phyloP scores from a whole-genome alignment of 1,140 invertebrate species.

The Cryptotermes secundus region DNA sequence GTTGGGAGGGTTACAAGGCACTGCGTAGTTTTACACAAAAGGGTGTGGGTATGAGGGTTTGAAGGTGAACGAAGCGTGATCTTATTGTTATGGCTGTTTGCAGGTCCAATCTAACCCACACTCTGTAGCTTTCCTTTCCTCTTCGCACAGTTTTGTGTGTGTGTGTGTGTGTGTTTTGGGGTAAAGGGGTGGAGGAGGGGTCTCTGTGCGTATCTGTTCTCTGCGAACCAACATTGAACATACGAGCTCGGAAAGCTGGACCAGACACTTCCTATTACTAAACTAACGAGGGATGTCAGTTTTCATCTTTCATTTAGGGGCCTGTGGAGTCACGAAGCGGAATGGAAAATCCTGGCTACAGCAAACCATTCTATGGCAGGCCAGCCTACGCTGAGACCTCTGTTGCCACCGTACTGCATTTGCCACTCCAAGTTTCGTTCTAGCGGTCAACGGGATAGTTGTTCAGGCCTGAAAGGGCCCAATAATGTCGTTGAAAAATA shows the following conservation, averaged over 20 bases:
- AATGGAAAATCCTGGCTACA: neutral
- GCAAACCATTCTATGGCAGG: neutral
- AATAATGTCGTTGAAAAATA: too few relatives aligned
- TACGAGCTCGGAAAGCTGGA: neutral
- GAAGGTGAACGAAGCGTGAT: slow-evolving; percentile 17
- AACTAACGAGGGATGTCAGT: slow-evolving; percentile 18
- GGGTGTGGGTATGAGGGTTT: neutral
- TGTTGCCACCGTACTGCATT: too few relatives aligned
- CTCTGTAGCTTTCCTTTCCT: neutral
- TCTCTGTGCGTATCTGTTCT: too few relatives aligned
- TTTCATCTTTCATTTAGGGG: slow-evolving; percentile 16
- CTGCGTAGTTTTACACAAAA: neutral
- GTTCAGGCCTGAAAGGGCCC: too few relatives aligned
- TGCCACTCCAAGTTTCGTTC: too few relatives aligned
- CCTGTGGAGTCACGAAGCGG: neutral
- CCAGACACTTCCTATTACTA: slow-evolving; percentile 2
- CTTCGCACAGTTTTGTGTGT: neutral
- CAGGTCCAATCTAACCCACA: neutral
- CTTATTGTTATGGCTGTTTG: slow-evolving; percentile 12
- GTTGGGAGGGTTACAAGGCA: too few relatives aligned
- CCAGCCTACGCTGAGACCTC: neutral
- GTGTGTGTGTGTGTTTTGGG: neutral
- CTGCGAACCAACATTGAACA: neutral
- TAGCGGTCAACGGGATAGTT: too few relatives aligned
- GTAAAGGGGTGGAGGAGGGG: too few relatives aligned